Percentiles rank a stretch among this genome's conserved stretches.
Conservation (phyloP, 2,113 vertebrate species). For the Pungitius pungitius region DNA sequence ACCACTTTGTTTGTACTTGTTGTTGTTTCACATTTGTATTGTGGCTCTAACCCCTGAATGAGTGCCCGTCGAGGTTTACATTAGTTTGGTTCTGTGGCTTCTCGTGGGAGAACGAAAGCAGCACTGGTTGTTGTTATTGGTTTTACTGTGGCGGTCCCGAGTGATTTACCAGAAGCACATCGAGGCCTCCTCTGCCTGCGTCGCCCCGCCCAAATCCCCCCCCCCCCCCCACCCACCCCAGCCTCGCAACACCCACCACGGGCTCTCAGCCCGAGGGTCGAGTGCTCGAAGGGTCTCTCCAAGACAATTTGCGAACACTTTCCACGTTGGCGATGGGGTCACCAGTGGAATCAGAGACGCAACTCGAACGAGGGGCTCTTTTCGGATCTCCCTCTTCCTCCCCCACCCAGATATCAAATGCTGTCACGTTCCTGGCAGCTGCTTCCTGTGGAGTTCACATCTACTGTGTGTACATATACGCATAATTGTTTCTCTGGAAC, state of each 20-base stretch:
- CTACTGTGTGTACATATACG: no score
- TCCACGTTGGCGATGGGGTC: no score
- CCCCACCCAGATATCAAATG: constrained; percentile 10
- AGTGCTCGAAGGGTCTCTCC: no score
- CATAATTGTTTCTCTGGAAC: neutral
- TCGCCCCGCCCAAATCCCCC: neutral
- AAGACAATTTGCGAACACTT: no score
- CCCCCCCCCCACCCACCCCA: no score
- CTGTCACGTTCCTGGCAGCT: constrained; percentile 11
- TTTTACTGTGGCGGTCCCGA: neutral
- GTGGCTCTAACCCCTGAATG: no score
- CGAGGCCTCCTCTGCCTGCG: neutral
- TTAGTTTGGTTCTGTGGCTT: neutral
- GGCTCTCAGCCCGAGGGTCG: no score
- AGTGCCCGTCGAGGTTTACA: no score
- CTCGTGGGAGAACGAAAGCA: constrained; percentile 15
- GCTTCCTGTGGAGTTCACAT: neutral
- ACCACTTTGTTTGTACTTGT: neutral
- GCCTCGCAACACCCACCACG: no score
- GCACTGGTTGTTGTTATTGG: neutral
- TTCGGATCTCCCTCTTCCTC: constrained; percentile 3
- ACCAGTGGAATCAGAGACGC: no score
- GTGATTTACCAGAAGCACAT: neutral
- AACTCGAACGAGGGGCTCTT: no score
- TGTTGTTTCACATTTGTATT: neutral